Evolutionary conservation across 1,140 invertebrate species (phyloP).

Genomic region (Steinernema feltiae): DNA sequence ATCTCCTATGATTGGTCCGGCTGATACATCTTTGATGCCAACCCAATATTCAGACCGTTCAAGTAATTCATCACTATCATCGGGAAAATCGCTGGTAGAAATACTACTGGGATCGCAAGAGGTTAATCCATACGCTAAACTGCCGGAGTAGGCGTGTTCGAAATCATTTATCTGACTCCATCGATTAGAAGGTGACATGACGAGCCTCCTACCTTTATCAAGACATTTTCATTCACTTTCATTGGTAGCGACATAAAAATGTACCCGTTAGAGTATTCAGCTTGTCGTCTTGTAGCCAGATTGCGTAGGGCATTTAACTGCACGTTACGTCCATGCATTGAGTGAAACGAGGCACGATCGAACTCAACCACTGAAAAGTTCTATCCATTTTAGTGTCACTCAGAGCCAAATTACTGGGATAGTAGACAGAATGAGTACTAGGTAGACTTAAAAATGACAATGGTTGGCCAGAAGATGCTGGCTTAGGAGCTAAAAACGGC

Average conservation of each 20-base stretch:
- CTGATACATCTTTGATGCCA: slow-evolving; percentile 81
- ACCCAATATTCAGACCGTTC: slow-evolving; percentile 94
- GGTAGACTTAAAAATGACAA: background rate
- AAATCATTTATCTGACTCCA: slow-evolving; percentile 65
- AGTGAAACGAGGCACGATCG: background rate
- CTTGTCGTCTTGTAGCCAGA: background rate
- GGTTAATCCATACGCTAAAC: slow-evolving; percentile 80
- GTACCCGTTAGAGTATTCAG: background rate
- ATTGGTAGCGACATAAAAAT: background rate
- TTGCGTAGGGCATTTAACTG: background rate
- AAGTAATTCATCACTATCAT: slow-evolving; percentile 80
- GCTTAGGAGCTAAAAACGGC: too few relatives aligned
- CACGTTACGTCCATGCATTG: background rate
- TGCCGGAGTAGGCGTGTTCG: slow-evolving; percentile 77
- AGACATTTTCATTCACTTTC: background rate
- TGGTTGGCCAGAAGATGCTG: too few relatives aligned
- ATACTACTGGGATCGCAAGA: slow-evolving; percentile 78
- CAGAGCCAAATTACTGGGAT: too few relatives aligned
- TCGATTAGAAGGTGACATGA: background rate
- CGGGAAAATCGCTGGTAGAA: slow-evolving; percentile 70
- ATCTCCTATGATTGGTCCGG: slow-evolving; percentile 74
- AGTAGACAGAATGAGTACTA: background rate
- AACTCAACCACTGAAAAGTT: background rate
- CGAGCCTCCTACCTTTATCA: background rate
- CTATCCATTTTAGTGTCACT: too few relatives aligned